Evolutionary conservation across 1,140 invertebrate species (phyloP).

Genomic region (Apis laboriosa): DNA sequence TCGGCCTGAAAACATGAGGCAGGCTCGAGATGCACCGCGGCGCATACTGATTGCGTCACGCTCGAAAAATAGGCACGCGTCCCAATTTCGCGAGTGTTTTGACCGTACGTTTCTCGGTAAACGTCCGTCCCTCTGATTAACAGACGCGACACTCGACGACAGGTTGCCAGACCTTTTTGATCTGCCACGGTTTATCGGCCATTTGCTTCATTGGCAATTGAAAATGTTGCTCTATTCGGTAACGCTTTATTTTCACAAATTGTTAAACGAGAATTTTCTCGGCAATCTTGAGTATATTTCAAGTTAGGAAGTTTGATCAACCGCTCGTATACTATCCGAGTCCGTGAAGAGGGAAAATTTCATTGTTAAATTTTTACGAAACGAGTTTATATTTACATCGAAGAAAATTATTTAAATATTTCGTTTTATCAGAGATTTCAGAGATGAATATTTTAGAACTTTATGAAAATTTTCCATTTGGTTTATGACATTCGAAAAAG

Average conservation of each 20-base stretch:
- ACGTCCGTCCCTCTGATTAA: neutral
- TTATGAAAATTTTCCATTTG: too few relatives aligned
- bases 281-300: neutral
- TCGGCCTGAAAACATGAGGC: slow-evolving; percentile 15
- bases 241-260: neutral
- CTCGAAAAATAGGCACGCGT: slow-evolving; percentile 47
- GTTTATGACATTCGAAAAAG: too few relatives aligned
- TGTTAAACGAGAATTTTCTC: neutral
- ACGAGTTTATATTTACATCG: too few relatives aligned
- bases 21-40: slow-evolving; percentile 29
- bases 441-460: too few relatives aligned
- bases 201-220: neutral
- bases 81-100: slow-evolving; percentile 41
- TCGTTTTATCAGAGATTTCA: too few relatives aligned
- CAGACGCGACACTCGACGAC: neutral
- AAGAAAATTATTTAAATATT: too few relatives aligned
- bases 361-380: too few relatives aligned
- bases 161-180: slow-evolving; percentile 1
- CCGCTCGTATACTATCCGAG: too few relatives aligned
- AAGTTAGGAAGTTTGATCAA: neutral
- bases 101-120: slow-evolving; percentile 30
- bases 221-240: neutral
- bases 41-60: slow-evolving; percentile 43
- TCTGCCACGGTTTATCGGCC: neutral
- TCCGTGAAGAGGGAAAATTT: too few relatives aligned